Percentiles rank a stretch among this genome's conserved stretches.
Conservation (phyloP, 2,888 invertebrate species). For the Palloptera scutellata region DNA sequence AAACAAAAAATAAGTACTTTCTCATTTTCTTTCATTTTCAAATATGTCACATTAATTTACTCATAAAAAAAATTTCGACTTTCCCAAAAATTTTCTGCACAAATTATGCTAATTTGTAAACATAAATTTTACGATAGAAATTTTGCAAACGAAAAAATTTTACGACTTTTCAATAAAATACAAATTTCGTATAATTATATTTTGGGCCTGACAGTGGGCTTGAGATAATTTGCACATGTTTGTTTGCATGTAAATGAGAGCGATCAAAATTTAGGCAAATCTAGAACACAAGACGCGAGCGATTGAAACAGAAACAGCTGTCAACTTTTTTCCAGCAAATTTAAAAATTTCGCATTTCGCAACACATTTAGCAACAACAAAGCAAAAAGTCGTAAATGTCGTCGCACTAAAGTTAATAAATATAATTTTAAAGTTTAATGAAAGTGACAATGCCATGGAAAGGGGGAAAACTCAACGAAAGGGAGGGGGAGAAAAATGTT, state of each 20-base stretch:
- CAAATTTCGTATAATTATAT: conserved; percentile 28
- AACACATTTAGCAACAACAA: conserved; percentile 27
- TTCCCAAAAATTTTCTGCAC: too few species aligned
- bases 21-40: too few species aligned
- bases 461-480: too few species aligned
- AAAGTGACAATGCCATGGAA: too few species aligned
- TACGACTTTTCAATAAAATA: conserved; percentile 28
- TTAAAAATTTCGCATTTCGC: conserved; percentile 28
- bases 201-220: conserved; percentile 2
- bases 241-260: not conserved
- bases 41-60: too few species aligned
- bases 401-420: conserved; percentile 23
- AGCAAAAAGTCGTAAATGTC: conserved; percentile 29
- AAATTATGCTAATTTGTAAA: too few species aligned
- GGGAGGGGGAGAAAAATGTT: too few species aligned
- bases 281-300: not conserved
- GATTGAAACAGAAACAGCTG: not conserved
- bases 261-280: not conserved
- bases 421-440: conserved; percentile 19
- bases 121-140: too few species aligned
- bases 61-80: too few species aligned
- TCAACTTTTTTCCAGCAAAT: not conserved
- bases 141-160: not conserved
- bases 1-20: too few species aligned
- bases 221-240: not conserved